Conservation (phyloP, 2,888 invertebrate genomes). For the Nymphalis polychloros region DNA sequence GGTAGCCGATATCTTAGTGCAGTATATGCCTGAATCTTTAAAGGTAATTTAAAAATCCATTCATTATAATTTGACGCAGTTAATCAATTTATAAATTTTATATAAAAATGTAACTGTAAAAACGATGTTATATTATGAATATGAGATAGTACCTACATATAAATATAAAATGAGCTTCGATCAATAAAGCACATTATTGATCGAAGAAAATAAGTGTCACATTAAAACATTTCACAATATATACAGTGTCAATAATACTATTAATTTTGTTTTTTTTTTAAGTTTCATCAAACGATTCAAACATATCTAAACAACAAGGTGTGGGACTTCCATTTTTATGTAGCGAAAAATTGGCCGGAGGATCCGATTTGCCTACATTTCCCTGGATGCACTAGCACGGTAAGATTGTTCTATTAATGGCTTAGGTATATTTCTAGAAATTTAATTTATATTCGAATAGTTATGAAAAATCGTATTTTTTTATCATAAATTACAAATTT, state of each 20-base stretch:
- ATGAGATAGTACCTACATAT: no score
- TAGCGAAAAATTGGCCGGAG: slow-evolving; percentile 93
- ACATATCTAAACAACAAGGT: slow-evolving; percentile 93
- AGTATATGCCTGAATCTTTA: slow-evolving; percentile 92
- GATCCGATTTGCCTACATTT: slow-evolving; percentile 92
- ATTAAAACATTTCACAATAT: no score
- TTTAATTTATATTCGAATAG: no score
- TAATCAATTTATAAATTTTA: no score
- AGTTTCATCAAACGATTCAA: slow-evolving; percentile 95
- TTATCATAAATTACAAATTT: background rate
- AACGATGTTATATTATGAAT: no score
- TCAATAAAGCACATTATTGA: no score
- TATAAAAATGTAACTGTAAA: no score
- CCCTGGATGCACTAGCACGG: slow-evolving; percentile 93
- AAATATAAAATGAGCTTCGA: no score
- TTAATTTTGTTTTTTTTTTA: slow-evolving; percentile 55
- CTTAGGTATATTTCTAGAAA: no score
- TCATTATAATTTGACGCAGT: no score
- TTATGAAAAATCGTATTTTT: background rate
- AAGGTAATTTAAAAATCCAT: slow-evolving; percentile 82
- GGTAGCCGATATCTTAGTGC: slow-evolving; percentile 89
- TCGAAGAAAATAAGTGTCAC: no score
- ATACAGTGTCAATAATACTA: no score
- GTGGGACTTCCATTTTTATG: slow-evolving; percentile 95
- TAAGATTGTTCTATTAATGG: slow-evolving; percentile 64